Evolutionary conservation across 64 coral and sea anemone species (phyloP).

Genomic region (Dendrophyllia cribrosa): DNA sequence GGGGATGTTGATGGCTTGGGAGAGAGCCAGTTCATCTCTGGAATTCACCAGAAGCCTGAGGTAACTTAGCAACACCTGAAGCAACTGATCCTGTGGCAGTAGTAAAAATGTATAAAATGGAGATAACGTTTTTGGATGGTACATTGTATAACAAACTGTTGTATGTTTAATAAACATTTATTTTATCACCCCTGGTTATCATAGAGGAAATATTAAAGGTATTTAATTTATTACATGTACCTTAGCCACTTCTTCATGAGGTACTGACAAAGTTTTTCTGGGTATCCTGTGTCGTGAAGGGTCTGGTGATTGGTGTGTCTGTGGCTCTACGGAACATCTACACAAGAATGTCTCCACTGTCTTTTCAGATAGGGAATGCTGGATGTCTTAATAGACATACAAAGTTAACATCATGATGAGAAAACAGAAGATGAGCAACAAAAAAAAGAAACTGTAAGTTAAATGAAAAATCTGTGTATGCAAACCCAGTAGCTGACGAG

Average conservation of each 20-base stretch:
- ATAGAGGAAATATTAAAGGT: too few species aligned
- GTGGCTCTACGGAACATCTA: not conserved
- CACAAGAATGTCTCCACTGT: not conserved
- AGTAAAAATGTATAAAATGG: not conserved
- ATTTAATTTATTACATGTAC: not conserved
- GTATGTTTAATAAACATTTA: too few species aligned
- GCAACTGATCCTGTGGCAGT: conserved; percentile 41
- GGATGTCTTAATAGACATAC: not conserved
- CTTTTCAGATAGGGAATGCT: not conserved
- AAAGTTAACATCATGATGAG: not conserved
- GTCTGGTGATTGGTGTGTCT: not conserved
- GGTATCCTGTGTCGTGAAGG: not conserved
- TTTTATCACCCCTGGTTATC: too few species aligned
- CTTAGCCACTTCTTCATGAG: not conserved
- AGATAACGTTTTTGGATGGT: too few species aligned
- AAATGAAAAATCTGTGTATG: too few species aligned
- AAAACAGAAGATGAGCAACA: not conserved
- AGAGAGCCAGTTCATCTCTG: conserved; percentile 85
- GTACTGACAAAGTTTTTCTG: not conserved
- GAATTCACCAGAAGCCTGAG: conserved; percentile 83
- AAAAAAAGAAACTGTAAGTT: not conserved
- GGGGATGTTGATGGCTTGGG: conserved; percentile 80
- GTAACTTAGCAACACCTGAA: conserved; percentile 72
- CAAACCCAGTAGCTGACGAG: too few species aligned
- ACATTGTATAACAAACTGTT: too few species aligned